phyloP scores from a whole-genome alignment of 2,113 vertebrate species.

The Pandion haliaetus region DNA sequence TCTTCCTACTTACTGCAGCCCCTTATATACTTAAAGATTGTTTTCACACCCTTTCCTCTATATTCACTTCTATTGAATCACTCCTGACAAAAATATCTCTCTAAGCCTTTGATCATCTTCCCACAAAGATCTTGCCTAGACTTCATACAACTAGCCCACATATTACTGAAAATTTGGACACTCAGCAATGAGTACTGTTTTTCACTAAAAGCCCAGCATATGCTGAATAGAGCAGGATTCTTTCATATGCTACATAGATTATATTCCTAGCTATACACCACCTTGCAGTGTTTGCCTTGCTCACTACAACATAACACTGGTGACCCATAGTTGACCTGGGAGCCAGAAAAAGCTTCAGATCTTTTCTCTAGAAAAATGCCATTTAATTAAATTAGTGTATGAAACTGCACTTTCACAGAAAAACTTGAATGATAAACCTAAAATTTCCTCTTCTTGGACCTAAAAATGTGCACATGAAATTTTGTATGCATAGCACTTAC shows the following conservation, averaged over 20 bases:
- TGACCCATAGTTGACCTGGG: neutral
- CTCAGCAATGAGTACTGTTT: neutral
- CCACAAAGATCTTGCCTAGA: neutral
- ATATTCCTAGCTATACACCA: neutral
- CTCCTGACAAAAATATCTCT: neutral
- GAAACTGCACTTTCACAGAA: neutral
- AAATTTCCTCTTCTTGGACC: neutral
- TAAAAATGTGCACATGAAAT: neutral
- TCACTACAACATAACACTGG: neutral
- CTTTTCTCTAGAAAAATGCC: neutral
- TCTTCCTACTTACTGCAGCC: neutral
- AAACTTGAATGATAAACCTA: neutral
- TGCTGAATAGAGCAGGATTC: neutral
- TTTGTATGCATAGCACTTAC: neutral
- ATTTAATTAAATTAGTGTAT: neutral
- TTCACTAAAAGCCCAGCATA: neutral
- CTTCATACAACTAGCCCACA: neutral
- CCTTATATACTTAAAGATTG: neutral
- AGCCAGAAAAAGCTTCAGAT: neutral
- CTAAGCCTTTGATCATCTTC: neutral
- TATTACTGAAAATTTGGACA: neutral
- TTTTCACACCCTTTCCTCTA: neutral
- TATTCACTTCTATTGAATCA: neutral
- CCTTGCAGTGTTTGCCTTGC: neutral
- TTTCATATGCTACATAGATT: neutral